Percentiles rank a stretch among this genome's conserved stretches.
Evolutionary conservation across 2,888 invertebrate species (phyloP).

Genomic region (Synanthedon formicaeformis): DNA sequence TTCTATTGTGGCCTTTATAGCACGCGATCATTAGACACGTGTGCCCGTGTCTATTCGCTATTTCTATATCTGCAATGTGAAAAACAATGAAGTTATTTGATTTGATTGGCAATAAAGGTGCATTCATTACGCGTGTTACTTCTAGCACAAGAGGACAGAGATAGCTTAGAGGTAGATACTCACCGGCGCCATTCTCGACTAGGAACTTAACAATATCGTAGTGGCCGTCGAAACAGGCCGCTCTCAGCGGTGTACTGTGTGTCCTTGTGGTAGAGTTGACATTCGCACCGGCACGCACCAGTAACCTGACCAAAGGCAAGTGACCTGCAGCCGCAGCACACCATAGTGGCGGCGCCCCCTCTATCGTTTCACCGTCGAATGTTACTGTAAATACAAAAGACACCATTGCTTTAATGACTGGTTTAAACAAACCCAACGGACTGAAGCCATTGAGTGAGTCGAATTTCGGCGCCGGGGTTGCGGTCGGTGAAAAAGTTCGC

Average conservation of each 20-base stretch:
- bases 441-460: too few relatives aligned
- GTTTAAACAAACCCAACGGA: too few relatives aligned
- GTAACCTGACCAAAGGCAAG: conserved; percentile 83
- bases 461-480: too few relatives aligned
- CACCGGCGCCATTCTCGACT: conserved; percentile 88
- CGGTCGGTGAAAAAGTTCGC: too few relatives aligned
- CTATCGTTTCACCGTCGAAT: conserved; percentile 97
- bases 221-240: conserved; percentile 97
- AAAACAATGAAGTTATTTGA: too few relatives aligned
- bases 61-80: conserved; percentile 82
- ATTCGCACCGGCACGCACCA: conserved; percentile 87
- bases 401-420: too few relatives aligned
- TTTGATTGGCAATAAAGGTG: not conserved
- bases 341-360: conserved; percentile 96
- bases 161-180: conserved; percentile 14
- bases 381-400: conserved; percentile 75
- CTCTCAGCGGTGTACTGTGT: conserved; percentile 93
- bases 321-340: conserved; percentile 98
- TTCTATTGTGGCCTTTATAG: conserved; percentile 92
- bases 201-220: conserved; percentile 94
- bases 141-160: not conserved
- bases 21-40: conserved; percentile 99
- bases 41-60: conserved; percentile 95
- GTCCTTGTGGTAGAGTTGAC: conserved; percentile 96
- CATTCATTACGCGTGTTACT: not conserved